Conservation (phyloP, 2,888 invertebrate genomes). For the Drosophila colorata region DNA sequence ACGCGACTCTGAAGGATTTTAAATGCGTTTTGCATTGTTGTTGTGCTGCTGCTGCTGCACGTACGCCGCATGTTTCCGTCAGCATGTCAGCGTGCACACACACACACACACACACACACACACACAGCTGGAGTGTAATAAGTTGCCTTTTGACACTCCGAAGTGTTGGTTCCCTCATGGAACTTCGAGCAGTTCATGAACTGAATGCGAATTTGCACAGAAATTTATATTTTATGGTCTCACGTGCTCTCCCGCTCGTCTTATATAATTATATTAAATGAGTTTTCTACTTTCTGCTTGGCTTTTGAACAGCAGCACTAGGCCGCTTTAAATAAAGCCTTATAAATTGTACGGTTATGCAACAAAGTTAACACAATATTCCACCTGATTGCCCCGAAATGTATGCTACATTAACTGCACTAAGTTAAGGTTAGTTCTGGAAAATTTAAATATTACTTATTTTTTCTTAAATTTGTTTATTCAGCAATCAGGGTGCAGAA, state of each 20-base stretch:
- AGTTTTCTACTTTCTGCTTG: background rate
- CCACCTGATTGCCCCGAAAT: slow-evolving; percentile 18
- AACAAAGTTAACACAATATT: background rate
- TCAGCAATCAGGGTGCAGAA: too few relatives aligned
- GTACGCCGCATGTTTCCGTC: slow-evolving; percentile 77
- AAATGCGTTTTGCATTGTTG: slow-evolving; percentile 50
- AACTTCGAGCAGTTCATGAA: slow-evolving; percentile 26
- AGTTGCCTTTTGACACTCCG: slow-evolving; percentile 39
- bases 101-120: slow-evolving; percentile 18
- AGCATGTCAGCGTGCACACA: slow-evolving; percentile 63
- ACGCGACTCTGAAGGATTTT: slow-evolving; percentile 73
- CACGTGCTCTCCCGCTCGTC: slow-evolving; percentile 5
- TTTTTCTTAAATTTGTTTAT: too few relatives aligned
- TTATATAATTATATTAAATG: slow-evolving; percentile 10
- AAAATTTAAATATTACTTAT: too few relatives aligned
- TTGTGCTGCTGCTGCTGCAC: slow-evolving; percentile 38
- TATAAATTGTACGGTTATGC: slow-evolving; percentile 7
- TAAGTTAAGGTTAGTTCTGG: too few relatives aligned
- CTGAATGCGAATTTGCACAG: slow-evolving; percentile 23
- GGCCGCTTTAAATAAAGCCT: slow-evolving; percentile 1
- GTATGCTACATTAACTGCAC: slow-evolving; percentile 16
- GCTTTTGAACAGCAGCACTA: background rate
- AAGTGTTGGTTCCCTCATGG: slow-evolving; percentile 26
- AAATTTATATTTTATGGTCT: slow-evolving; percentile 18
- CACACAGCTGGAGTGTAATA: slow-evolving; percentile 15